Conservation (phyloP, 2,888 invertebrate genomes). For the Punctoribates punctum region DNA sequence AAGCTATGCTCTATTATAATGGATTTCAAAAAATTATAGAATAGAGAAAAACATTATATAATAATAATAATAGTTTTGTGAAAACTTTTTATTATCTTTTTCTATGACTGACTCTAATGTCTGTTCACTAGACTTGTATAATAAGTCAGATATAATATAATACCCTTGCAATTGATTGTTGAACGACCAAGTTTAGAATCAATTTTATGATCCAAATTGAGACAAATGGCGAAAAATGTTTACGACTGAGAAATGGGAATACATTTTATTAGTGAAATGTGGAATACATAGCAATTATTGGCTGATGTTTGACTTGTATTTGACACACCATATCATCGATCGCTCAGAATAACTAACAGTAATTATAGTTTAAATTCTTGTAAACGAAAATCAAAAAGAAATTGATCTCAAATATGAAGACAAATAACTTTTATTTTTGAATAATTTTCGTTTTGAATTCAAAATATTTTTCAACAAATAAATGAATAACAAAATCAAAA, state of each 20-base stretch:
- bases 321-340: constrained; percentile 19
- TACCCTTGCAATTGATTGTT: not conserved
- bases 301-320: constrained; percentile 1
- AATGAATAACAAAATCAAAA: too few species aligned
- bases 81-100: too few species aligned
- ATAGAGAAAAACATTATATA: too few species aligned
- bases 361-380: constrained; percentile 7
- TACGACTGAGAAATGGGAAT: not conserved
- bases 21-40: too few species aligned
- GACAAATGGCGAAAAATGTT: not conserved
- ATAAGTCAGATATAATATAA: not conserved
- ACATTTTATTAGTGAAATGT: not conserved
- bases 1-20: too few species aligned
- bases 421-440: not conserved
- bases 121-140: too few species aligned
- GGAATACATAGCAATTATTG: not conserved
- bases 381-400: not conserved
- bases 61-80: too few species aligned
- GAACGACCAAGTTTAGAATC: not conserved
- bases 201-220: not conserved
- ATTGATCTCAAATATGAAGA: not conserved
- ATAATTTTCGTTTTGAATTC: too few species aligned
- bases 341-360: not conserved
- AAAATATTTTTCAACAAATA: too few species aligned
- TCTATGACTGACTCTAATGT: too few species aligned